Evolutionary conservation across 1,140 invertebrate genomes (phyloP).

Genomic region (Arion vulgaris): DNA sequence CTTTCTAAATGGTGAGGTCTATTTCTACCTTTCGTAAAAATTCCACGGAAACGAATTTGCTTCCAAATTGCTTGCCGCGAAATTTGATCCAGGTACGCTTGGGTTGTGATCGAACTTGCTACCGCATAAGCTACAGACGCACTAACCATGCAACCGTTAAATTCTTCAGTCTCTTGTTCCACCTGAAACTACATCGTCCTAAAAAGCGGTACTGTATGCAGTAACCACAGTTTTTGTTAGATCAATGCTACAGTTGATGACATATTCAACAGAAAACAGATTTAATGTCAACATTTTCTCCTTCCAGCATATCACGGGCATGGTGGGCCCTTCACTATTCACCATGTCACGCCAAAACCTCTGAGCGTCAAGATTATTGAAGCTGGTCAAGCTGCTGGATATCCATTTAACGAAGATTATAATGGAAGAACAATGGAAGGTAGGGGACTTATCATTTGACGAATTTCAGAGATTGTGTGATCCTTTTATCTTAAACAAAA

Average conservation of each 20-base stretch:
- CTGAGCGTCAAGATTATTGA: constrained; percentile 29
- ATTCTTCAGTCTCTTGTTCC: no score
- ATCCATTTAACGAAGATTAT: constrained; percentile 73
- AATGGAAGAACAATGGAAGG: constrained; percentile 52
- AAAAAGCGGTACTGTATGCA: not conserved
- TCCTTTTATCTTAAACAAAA: no score
- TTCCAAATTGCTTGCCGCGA: no score
- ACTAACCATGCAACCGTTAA: no score
- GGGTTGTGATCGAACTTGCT: no score
- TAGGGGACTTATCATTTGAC: not conserved
- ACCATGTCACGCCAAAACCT: not conserved
- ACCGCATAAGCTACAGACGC: no score
- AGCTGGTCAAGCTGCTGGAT: constrained; percentile 27
- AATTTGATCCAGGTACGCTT: no score
- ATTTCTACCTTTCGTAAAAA: no score
- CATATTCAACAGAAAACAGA: not conserved
- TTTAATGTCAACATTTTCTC: not conserved
- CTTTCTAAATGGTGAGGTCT: no score
- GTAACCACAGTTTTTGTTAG: not conserved
- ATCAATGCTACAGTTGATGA: no score
- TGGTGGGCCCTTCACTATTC: constrained; percentile 43
- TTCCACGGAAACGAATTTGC: no score
- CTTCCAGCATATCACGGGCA: constrained; percentile 43
- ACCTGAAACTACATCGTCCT: not conserved
- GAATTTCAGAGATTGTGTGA: no score